phyloP scores from a whole-genome alignment of 2,888 invertebrate species.

The Eueremaeus valkanovi region DNA sequence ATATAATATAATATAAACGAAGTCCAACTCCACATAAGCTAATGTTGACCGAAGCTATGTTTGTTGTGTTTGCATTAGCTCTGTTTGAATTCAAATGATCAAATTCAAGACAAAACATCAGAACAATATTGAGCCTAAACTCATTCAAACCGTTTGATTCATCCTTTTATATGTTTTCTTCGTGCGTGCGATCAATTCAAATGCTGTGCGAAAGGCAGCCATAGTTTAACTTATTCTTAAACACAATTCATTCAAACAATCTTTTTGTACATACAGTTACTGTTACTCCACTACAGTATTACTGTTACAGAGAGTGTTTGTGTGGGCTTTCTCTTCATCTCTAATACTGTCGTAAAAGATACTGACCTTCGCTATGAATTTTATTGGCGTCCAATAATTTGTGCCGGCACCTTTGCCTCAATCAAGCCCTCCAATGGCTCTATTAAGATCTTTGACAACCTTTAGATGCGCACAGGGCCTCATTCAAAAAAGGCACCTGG shows the following conservation, averaged over 20 bases:
- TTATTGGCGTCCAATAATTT: slow-evolving; percentile 25
- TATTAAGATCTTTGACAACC: background rate
- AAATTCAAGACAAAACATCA: background rate
- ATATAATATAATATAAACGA: background rate
- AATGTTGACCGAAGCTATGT: slow-evolving; percentile 27
- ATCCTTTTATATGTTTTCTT: background rate
- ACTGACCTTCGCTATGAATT: slow-evolving; percentile 9
- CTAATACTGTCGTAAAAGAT: slow-evolving; percentile 11
- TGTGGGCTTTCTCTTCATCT: background rate
- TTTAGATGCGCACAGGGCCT: too few species aligned
- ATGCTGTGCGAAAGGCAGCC: background rate
- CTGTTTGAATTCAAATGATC: slow-evolving; percentile 32
- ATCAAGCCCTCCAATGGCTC: background rate
- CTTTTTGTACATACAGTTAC: too few species aligned
- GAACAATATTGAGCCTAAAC: slow-evolving; percentile 11
- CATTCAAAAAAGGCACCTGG: too few species aligned
- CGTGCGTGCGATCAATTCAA: background rate
- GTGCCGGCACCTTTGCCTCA: slow-evolving; percentile 24
- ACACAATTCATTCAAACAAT: too few species aligned
- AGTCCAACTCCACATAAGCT: slow-evolving; percentile 7
- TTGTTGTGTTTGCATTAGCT: slow-evolving; percentile 11
- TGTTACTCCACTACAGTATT: too few species aligned
- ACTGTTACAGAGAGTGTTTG: background rate
- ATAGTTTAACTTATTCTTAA: too few species aligned
- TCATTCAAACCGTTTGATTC: slow-evolving; percentile 12